These are phyloP conservation scores for Sebastes taczanowskii DNA, from an alignment of 2,797 vertebrate species.

Conservation along the genomic window DNA sequence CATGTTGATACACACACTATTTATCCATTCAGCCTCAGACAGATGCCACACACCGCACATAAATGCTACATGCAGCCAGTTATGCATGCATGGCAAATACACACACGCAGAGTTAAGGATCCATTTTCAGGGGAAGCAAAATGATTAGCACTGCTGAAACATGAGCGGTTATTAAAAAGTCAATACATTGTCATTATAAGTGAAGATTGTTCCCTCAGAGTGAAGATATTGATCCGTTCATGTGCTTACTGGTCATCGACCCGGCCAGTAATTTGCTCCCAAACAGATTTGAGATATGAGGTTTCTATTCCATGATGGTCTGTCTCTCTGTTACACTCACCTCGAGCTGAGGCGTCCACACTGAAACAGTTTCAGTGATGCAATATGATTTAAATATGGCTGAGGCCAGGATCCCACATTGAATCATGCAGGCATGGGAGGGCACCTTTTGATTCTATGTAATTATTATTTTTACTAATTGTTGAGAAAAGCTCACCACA, in stretches of 20 bases:
- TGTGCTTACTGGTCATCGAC: slow-evolving; percentile 80
- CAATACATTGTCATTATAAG: slow-evolving; percentile 85
- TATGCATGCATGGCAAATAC: slow-evolving; percentile 10
- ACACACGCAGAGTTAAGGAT: slow-evolving; percentile 36
- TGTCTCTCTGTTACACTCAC: slow-evolving; percentile 53
- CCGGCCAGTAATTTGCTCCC: slow-evolving; percentile 73
- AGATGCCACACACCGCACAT: neutral
- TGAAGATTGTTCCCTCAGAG: slow-evolving; percentile 81
- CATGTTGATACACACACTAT: slow-evolving; percentile 5
- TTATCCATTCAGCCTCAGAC: neutral
- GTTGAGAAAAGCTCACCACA: neutral
- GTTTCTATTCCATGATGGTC: slow-evolving; percentile 59
- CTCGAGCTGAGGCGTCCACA: slow-evolving; percentile 4
- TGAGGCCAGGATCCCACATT: slow-evolving; percentile 23
- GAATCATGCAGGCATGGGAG: neutral
- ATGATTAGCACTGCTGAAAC: slow-evolving; percentile 81
- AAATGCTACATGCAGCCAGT: slow-evolving; percentile 11
- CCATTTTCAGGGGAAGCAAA: slow-evolving; percentile 67
- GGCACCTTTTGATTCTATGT: neutral
- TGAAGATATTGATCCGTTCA: slow-evolving; percentile 77
- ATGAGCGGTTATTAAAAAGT: slow-evolving; percentile 83
- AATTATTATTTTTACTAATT: neutral
- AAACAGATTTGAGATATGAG: slow-evolving; percentile 76
- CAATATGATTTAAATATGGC: slow-evolving; percentile 17
- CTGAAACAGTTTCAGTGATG: slow-evolving; percentile 22